Conservation (phyloP, 2,113 vertebrate genomes). For the Rousettus leschenaultii region DNA sequence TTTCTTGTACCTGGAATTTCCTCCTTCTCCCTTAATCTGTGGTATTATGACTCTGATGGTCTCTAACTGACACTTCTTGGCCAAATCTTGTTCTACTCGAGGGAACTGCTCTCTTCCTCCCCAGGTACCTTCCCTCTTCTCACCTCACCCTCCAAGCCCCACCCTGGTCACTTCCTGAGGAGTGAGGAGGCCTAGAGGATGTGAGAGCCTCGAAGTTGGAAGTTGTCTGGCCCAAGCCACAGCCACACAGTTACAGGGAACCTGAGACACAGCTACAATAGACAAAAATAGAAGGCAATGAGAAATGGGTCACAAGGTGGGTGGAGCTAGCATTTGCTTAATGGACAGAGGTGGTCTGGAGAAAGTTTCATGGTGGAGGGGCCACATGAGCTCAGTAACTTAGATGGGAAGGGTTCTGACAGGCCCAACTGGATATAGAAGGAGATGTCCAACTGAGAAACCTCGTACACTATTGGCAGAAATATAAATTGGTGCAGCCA, state of each 20-base stretch:
- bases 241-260: too few species aligned
- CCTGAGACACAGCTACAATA: not conserved
- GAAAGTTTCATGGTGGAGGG: not conserved
- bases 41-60: not conserved
- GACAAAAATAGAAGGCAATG: not conserved
- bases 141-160: not conserved
- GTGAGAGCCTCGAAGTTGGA: not conserved
- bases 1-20: not conserved
- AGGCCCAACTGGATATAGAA: not conserved
- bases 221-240: not conserved
- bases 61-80: not conserved
- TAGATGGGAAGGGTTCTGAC: not conserved
- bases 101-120: not conserved
- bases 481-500: not conserved
- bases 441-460: not conserved
- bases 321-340: not conserved
- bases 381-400: not conserved
- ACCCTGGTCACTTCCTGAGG: not conserved
- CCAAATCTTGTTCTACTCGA: not conserved
- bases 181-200: not conserved
- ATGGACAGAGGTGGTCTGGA: not conserved
- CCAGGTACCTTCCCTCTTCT: not conserved
- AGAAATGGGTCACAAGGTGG: not conserved
- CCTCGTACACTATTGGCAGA: not conserved
- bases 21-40: not conserved